Percentiles rank a stretch among this genome's conserved stretches.
Evolutionary conservation across 2,888 invertebrate genomes (phyloP).

Genomic region (Sarcophaga variegata): DNA sequence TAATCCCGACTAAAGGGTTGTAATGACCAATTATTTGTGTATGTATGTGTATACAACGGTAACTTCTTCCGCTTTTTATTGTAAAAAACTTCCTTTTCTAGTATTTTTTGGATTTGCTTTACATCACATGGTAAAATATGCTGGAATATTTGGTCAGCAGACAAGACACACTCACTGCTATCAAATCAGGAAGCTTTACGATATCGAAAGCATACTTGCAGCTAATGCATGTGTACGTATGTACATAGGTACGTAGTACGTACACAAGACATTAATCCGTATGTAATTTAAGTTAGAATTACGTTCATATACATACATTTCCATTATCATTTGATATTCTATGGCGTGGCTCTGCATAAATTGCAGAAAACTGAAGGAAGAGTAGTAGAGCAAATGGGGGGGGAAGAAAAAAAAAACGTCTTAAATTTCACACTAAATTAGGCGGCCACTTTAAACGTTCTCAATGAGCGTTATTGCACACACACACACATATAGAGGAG

Average conservation of each 20-base stretch:
- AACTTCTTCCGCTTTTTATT: neutral
- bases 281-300: neutral
- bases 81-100: neutral
- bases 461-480: conserved; percentile 38
- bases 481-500: conserved; percentile 16
- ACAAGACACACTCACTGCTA: neutral
- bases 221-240: neutral
- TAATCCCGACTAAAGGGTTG: too few species aligned
- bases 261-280: neutral
- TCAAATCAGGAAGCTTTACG: conserved; percentile 61
- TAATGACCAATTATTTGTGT: neutral
- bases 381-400: neutral
- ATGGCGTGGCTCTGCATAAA: conserved; percentile 29
- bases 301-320: neutral
- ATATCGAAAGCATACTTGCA: conserved; percentile 17
- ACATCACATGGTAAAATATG: neutral
- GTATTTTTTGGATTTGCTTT: neutral
- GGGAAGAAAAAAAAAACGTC: conserved; percentile 30
- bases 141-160: neutral
- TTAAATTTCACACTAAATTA: conserved; percentile 69
- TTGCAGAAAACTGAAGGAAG: conserved; percentile 36
- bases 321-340: conserved; percentile 56
- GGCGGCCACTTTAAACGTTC: conserved; percentile 66
- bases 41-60: neutral
- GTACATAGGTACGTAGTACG: neutral